These are phyloP conservation scores for Sialis lutaria DNA, from an alignment of 2,888 invertebrate genomes.

Conservation along the genomic window DNA sequence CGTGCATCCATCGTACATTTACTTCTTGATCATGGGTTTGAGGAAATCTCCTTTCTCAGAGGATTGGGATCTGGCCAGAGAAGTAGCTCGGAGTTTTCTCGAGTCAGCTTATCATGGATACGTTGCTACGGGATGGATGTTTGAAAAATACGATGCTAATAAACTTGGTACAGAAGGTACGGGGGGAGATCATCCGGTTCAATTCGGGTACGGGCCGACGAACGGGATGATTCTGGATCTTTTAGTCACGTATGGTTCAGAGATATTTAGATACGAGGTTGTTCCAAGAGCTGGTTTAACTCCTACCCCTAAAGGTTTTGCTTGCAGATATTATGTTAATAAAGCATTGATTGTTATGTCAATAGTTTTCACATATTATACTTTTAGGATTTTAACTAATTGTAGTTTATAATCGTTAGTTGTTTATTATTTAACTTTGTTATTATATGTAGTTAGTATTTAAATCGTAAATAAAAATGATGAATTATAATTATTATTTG, in stretches of 20 bases:
- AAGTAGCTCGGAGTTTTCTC: conserved; percentile 52
- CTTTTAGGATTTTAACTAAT: no score
- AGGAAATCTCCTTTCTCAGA: conserved; percentile 35
- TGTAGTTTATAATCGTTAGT: no score
- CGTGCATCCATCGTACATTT: conserved; percentile 72
- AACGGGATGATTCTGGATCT: conserved; percentile 68
- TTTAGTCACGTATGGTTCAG: conserved; percentile 19
- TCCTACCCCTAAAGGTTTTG: no score
- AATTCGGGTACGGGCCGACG: conserved; percentile 65
- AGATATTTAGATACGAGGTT: no score
- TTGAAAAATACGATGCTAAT: conserved; percentile 53
- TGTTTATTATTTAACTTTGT: no score
- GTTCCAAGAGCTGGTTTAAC: no score
- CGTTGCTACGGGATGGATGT: conserved; percentile 45
- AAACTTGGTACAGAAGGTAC: conserved; percentile 46
- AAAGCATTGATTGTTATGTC: no score
- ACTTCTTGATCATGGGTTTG: conserved; percentile 51
- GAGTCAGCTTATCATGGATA: conserved; percentile 46
- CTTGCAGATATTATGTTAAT: no score
- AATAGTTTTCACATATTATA: no score
- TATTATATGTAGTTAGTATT: no score
- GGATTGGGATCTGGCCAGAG: conserved; percentile 37
- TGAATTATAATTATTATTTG: no score
- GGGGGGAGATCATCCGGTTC: conserved; percentile 63
- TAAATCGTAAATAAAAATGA: no score